phyloP scores from a whole-genome alignment of 2,113 vertebrate species.

The Nibea coibor region DNA sequence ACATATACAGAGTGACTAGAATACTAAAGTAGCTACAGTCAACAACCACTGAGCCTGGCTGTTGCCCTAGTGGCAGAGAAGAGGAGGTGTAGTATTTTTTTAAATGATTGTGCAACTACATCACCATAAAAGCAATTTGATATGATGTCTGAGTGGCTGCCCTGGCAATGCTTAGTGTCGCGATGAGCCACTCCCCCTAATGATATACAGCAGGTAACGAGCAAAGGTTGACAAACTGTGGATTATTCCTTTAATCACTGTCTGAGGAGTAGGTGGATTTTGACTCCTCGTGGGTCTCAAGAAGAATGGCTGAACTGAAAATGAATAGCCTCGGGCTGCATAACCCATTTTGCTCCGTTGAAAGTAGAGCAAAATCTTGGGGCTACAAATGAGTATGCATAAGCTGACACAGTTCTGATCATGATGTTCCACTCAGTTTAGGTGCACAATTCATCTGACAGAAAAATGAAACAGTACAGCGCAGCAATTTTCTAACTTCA shows the following conservation, averaged over 20 bases:
- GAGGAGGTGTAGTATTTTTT: not conserved
- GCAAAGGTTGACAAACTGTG: slow-evolving; percentile 22
- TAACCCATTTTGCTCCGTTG: slow-evolving; percentile 71
- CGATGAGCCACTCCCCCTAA: not conserved
- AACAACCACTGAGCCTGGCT: not conserved
- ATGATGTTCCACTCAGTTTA: slow-evolving; percentile 31
- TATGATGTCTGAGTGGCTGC: not conserved
- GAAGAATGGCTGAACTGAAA: slow-evolving; percentile 62
- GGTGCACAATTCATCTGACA: slow-evolving; percentile 5
- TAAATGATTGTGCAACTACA: not conserved
- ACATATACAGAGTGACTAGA: not conserved
- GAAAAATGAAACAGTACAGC: not conserved
- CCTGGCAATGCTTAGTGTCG: not conserved
- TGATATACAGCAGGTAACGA: not conserved
- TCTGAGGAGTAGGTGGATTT: slow-evolving; percentile 38
- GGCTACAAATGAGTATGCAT: slow-evolving; percentile 68
- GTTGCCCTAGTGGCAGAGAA: not conserved
- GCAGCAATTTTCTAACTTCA: not conserved
- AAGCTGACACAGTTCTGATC: slow-evolving; percentile 59
- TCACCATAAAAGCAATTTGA: not conserved
- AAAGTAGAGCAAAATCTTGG: slow-evolving; percentile 74
- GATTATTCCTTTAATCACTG: slow-evolving; percentile 16
- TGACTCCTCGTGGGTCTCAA: slow-evolving; percentile 34
- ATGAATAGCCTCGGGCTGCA: slow-evolving; percentile 54
- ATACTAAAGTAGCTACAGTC: not conserved